Evolutionary conservation across 2,113 vertebrate species (phyloP).

Genomic region (Ptychochromis oligacanthus): DNA sequence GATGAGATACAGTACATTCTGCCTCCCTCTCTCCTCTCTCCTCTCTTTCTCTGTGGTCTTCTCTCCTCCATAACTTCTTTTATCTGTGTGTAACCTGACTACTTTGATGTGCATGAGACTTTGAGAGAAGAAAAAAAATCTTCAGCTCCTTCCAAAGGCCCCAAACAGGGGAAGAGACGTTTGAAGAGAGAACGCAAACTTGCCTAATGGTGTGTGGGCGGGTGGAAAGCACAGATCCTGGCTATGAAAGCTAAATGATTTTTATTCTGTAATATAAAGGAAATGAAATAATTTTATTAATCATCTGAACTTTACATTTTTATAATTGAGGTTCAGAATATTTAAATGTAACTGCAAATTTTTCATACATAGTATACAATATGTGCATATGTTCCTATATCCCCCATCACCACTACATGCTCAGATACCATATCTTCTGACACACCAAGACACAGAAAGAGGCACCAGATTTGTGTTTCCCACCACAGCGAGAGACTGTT

Average conservation of each 20-base stretch:
- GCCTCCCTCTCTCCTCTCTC: slow-evolving; percentile 3
- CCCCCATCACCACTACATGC: not conserved
- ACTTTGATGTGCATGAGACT: slow-evolving; percentile 70
- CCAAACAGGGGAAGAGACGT: slow-evolving; percentile 59
- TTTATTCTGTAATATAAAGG: slow-evolving; percentile 33
- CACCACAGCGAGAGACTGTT: not conserved
- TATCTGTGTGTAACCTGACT: slow-evolving; percentile 58
- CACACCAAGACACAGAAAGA: not conserved
- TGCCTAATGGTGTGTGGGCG: slow-evolving; percentile 72
- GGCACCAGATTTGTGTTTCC: slow-evolving; percentile 24
- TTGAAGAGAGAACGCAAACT: slow-evolving; percentile 69
- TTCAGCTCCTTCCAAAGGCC: slow-evolving; percentile 54
- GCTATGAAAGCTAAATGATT: slow-evolving; percentile 34
- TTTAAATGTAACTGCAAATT: not conserved
- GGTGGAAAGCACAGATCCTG: slow-evolving; percentile 47
- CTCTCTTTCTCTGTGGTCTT: slow-evolving; percentile 9
- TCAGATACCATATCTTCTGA: not conserved
- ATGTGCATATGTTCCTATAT: not conserved
- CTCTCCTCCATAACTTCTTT: slow-evolving; percentile 12
- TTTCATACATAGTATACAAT: not conserved
- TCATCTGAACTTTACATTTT: not conserved
- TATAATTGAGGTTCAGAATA: not conserved
- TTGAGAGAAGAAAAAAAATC: slow-evolving; percentile 16
- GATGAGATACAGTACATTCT: slow-evolving; percentile 26
- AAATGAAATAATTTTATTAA: slow-evolving; percentile 4